Percentiles rank a stretch among this genome's conserved stretches.
Conservation (phyloP, 1,140 invertebrate genomes). For the Heliconius nattereri region DNA sequence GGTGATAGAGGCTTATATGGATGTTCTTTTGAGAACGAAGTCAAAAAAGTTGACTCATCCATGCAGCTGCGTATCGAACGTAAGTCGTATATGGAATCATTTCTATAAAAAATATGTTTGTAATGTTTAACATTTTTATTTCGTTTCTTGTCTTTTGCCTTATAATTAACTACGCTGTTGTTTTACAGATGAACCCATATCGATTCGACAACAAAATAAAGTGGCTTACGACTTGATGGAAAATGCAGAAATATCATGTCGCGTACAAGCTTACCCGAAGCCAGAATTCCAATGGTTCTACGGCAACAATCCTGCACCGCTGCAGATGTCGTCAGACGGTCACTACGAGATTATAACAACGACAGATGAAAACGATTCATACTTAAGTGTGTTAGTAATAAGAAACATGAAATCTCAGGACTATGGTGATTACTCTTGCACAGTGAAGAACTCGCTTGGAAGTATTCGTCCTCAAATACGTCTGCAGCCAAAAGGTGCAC, state of each 20-base stretch:
- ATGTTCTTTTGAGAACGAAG: conserved; percentile 94
- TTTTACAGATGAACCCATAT: conserved; percentile 90
- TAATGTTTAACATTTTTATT: not conserved
- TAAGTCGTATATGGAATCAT: conserved; percentile 77
- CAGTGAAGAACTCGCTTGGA: conserved; percentile 89
- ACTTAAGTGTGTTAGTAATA: conserved; percentile 90
- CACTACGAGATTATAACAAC: conserved; percentile 92
- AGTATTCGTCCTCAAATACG: conserved; percentile 88
- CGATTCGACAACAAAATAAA: conserved; percentile 91
- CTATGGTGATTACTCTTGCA: conserved; percentile 95
- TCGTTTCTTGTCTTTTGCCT: not conserved
- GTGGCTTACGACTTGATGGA: conserved; percentile 93
- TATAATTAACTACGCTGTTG: not conserved
- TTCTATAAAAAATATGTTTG: not conserved
- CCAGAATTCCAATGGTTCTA: conserved; percentile 96
- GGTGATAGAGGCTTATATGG: conserved; percentile 93
- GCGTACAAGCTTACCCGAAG: conserved; percentile 94
- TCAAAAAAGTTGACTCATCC: conserved; percentile 90
- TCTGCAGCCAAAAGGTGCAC: conserved; percentile 91
- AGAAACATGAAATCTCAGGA: conserved; percentile 88
- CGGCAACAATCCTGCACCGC: conserved; percentile 85
- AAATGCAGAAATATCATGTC: conserved; percentile 91
- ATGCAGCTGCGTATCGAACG: conserved; percentile 95
- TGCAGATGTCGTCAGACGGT: conserved; percentile 89
- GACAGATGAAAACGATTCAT: conserved; percentile 91